Base-by-base conservation (phyloP, 2,888 invertebrate species). In the Pristionchus mayeri region DNA sequence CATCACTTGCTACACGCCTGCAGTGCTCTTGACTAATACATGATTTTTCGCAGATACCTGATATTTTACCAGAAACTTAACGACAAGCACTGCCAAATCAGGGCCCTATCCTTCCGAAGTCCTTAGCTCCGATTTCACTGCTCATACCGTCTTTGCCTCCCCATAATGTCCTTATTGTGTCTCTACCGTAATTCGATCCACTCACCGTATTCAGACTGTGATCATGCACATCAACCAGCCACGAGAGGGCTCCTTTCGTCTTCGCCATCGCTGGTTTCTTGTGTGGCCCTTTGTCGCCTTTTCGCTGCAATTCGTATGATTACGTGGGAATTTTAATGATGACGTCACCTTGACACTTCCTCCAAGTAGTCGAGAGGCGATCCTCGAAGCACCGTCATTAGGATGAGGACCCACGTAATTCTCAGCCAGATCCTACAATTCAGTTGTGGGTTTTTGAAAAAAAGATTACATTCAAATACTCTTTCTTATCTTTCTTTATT, bases 181-280 rank as follows among this genome's bases (percentile, higher is more conserved):
- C 44, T 13, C 44, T 44, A 44, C 44, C 44, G 44, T 44, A 57
- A 11, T 60, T 6, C 21, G 60, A 27, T 60, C 24, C 7, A 18
- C 60, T n/a, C 44, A 87, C 86, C 80, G 85, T 86, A 85, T 91
- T 90, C 21, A 90, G 87, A 18, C 90, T 90, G 86, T 90, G 89
- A 84, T 92, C 92, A 63, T 91, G 95, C 52, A 94, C 93, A 89
- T 93, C 93, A 16, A 94, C 93, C 85, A 91, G 90, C 94, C 94
- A 94, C 24, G 93, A 92, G 50, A 94, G 88, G 16, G 93, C 94
- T 34, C 94, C 94, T 54, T 92, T 91, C 21, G 93, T 27, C 7
- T 16, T 11, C 2, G 81, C 57, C 81, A 85, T 63, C 18, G 84
- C 54, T 11, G 84, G 84, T 21, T 71, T 67, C 83, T 52, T 67